Base-by-base conservation (phyloP, 2,113 vertebrate genomes). In the Orycteropus afer region DNA sequence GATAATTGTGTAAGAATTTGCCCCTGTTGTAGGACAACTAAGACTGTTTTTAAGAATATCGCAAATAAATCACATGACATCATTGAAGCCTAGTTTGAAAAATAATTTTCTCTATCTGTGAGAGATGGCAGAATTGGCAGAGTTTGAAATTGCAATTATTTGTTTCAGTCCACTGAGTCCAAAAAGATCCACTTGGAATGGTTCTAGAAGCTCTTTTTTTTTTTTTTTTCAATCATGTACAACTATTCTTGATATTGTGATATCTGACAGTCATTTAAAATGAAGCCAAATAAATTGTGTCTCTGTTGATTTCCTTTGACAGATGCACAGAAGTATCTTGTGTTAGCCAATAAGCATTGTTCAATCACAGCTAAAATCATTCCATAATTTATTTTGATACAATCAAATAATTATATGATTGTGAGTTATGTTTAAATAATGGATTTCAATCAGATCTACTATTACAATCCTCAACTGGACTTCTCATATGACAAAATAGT, bases 221-320 rank as follows among this genome's bases (percentile, higher is more conserved):
- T 74, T 10, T 85, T 6, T 90, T 69, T 7, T 80, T 85, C 74
- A 14, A 77, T 55, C 87, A 55, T 85, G 25, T 59, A 51, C 65
- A 95, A 55, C 53, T 96, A 63, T 87, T 92, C 29, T 76, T 93
- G 65, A 95, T 89, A 77, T 74, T 18, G 40, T 86, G 45, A 7
- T 34, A 91, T 95, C 92, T 96, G 55, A 83, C 25, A 83, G 37
- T 88, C 51, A 89, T 90, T 93, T 89, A 57, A 90, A 77, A 29
- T 18, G 9, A 94, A 93, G 45, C 49, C 71, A 89, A 92, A 76
- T 88, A 90, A 93, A 88, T 71, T 42, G 59, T 37, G 88, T 91
- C 40, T 96, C 74, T 89, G 34, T 77, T 47, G 40, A 88, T 90
- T 94, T 91, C 25, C 40, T 79, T 32, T 90, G 79, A 95, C 7